Evolutionary conservation across 2,888 invertebrate species (phyloP), one percentile per base, ranked within the genome.

Genomic region (Plagiodera versicolora): DNA sequence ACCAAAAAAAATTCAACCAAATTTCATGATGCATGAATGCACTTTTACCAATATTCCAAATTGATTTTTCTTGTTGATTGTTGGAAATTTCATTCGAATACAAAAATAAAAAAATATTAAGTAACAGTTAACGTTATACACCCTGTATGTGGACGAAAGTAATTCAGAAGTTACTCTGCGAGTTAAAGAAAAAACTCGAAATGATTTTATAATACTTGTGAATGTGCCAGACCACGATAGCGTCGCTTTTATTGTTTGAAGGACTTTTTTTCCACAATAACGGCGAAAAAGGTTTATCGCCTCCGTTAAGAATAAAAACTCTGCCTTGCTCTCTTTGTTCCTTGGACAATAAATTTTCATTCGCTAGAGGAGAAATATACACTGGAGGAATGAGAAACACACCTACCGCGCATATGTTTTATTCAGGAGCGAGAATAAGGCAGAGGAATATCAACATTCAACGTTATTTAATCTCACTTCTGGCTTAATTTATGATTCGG

Each of bases 391-490:
- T 64, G 61, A 65, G 66, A 56, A 62, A 63, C 63, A 65, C 66
- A 65, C 65, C 65, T 64, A 65, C 65, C 59, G 39, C 65, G 65
- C 67, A 67, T 70, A 68, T 66, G 68, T 68, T 69, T 66, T 62
- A 66, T 68, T 67, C 65, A 67, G 56, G 46, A 32, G 63, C 55
- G 47, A 35, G 45, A 28, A 45, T 46, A 44, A 47, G 58, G 47
- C 46, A 51, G 57, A 67, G 66, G 66, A 68, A 66, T 66, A 66
- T 65, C 65, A 68, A 67, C 65, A 55, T 70, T 69, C 66, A 68
- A 66, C 66, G 66, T 67, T 65, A 63, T 68, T 70, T 70, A 69
- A 70, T 70, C 68, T 66, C 59, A 61, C 58, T 67, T 65, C 64
- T 60, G 63, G 59, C 60, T 56, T 50, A 63, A 65, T 63, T 63